These are phyloP conservation scores for Procambarus virginalis DNA, from an alignment of 1,140 invertebrate genomes.

Conservation along the genomic window DNA sequence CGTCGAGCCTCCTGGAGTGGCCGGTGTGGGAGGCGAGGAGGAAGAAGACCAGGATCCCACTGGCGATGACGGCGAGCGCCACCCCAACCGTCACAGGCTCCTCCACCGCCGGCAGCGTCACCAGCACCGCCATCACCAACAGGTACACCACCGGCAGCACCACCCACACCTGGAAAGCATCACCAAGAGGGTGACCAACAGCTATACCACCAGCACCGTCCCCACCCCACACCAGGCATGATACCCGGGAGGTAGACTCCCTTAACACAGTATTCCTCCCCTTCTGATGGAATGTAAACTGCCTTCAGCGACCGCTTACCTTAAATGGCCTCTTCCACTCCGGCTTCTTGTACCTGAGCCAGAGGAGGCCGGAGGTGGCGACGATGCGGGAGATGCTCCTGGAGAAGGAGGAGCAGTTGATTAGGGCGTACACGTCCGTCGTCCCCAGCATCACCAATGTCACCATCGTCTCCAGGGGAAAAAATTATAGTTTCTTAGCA, in stretches of 20 bases:
- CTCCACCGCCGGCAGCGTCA: slow-evolving; percentile 86
- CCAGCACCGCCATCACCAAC: slow-evolving; percentile 86
- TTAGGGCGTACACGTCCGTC: slow-evolving; percentile 87
- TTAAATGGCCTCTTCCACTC: slow-evolving; percentile 89
- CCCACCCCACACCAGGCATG: not conserved
- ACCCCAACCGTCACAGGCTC: slow-evolving; percentile 87
- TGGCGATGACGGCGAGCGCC: slow-evolving; percentile 86
- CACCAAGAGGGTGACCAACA: not conserved
- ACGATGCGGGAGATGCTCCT: slow-evolving; percentile 91
- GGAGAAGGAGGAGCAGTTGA: slow-evolving; percentile 95
- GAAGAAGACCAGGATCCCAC: slow-evolving; percentile 91
- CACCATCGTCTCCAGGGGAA: slow-evolving; percentile 74
- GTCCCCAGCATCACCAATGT: slow-evolving; percentile 77
- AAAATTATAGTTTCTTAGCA: not conserved
- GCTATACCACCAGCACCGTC: no score
- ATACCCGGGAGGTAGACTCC: not conserved
- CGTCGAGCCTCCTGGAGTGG: not conserved
- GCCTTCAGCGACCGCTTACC: slow-evolving; percentile 75
- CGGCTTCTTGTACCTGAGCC: slow-evolving; percentile 87
- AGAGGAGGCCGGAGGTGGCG: slow-evolving; percentile 90
- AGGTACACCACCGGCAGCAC: slow-evolving; percentile 88
- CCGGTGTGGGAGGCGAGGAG: not conserved
- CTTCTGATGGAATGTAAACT: no score
- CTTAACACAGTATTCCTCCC: no score
- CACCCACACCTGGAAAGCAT: slow-evolving; percentile 77